These are phyloP conservation scores for Propithecus perrieri DNA, from an alignment of 2,797 vertebrate species.

Conservation along the genomic window DNA sequence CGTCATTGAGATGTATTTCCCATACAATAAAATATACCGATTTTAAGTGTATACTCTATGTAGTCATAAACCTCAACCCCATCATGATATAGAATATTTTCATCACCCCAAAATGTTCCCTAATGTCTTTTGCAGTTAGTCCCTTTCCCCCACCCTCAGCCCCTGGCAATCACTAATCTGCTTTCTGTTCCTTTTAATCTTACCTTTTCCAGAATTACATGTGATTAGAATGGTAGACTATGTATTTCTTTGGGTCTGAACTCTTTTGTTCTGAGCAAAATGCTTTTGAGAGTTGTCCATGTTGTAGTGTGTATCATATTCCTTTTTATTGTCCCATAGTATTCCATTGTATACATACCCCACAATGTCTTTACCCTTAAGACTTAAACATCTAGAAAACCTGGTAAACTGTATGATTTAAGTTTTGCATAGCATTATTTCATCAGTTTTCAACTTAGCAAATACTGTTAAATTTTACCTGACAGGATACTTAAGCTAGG, in stretches of 20 bases:
- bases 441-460: slow-evolving; percentile 6
- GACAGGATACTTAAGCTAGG: neutral
- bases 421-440: neutral
- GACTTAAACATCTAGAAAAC: neutral
- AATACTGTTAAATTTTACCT: slow-evolving; percentile 1
- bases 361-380: slow-evolving; percentile 1
- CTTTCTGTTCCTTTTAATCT: neutral
- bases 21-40: neutral
- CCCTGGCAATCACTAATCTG: neutral
- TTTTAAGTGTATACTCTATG: neutral
- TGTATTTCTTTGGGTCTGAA: neutral
- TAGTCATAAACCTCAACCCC: neutral
- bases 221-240: neutral
- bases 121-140: neutral
- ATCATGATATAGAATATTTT: neutral
- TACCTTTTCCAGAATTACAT: neutral
- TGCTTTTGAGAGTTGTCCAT: neutral
- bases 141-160: neutral
- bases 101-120: neutral
- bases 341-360: neutral
- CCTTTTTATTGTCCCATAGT: neutral
- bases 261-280: neutral
- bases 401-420: neutral
- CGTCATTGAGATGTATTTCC: neutral
- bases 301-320: neutral